A percentile compares a stretch with the other conserved stretches of the same genome.
phyloP scores from a whole-genome alignment of 64 coral and sea anemone genomes.

The Dendronephthya gigantea region DNA sequence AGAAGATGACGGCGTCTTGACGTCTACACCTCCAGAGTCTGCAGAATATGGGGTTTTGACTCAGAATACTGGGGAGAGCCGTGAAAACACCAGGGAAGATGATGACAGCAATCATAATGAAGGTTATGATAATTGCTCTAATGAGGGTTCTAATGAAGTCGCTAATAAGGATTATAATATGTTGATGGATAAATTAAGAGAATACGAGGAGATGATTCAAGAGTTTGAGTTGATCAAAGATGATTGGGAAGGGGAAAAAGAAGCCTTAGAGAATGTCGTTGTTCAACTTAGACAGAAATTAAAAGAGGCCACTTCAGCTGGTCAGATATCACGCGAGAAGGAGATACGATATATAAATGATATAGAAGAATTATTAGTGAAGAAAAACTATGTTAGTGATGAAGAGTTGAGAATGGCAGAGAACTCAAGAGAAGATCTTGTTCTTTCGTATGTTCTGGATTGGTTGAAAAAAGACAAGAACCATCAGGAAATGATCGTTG shows the following conservation, averaged over 20 bases:
- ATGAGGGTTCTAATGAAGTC: not conserved
- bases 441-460: not conserved
- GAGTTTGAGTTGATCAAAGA: slow-evolving; percentile 47
- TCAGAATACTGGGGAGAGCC: not conserved
- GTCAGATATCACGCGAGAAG: not conserved
- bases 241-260: slow-evolving; percentile 74
- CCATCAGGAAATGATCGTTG: not conserved
- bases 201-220: slow-evolving; percentile 52
- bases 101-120: not conserved
- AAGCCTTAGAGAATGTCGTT: slow-evolving; percentile 58
- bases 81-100: not conserved
- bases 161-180: slow-evolving; percentile 1
- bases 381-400: not conserved
- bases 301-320: slow-evolving; percentile 36
- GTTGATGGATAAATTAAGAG: slow-evolving; percentile 42
- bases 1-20: not conserved
- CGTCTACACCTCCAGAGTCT: too few relatives aligned
- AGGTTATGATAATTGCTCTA: not conserved
- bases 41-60: too few relatives aligned
- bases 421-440: not conserved
- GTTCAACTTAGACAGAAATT: slow-evolving; percentile 45
- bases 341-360: not conserved
- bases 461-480: not conserved
- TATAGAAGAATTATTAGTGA: not conserved
- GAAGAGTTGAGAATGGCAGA: not conserved